Evolutionary conservation across 2,113 vertebrate species (phyloP).

Genomic region (Odocoileus hemionus): DNA sequence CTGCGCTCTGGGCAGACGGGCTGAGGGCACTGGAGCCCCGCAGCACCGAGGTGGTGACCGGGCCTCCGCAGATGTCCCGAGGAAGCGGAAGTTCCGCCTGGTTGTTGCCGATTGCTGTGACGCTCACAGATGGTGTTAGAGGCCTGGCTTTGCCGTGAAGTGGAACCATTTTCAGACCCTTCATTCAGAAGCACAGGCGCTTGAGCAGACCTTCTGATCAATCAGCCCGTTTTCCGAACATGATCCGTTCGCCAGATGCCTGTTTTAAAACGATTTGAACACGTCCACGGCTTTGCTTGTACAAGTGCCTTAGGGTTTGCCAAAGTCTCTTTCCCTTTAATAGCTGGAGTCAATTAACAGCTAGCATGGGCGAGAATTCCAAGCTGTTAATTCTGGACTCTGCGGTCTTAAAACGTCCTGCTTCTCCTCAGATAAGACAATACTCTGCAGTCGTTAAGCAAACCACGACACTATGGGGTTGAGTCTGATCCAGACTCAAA

Average conservation of each 20-base stretch:
- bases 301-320: conserved; percentile 46
- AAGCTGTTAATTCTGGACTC: conserved; percentile 69
- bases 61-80: fast-evolving
- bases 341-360: conserved; percentile 57
- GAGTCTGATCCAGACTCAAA: conserved; percentile 45
- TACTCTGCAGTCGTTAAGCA: conserved; percentile 55
- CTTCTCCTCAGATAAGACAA: conserved; percentile 60
- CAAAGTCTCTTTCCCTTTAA: conserved; percentile 49
- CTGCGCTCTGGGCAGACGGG: not conserved
- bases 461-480: conserved; percentile 3
- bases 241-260: not conserved
- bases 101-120: too few relatives aligned
- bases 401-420: conserved; percentile 56
- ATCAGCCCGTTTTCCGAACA: conserved; percentile 52
- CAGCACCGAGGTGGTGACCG: not conserved
- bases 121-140: not conserved
- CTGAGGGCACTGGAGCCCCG: not conserved
- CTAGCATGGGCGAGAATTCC: conserved; percentile 41
- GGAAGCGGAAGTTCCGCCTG: fast-evolving
- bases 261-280: conserved; percentile 23
- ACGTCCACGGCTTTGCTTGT: not conserved
- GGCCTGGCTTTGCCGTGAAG: not conserved
- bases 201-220: conserved; percentile 69
- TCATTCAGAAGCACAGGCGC: not conserved
- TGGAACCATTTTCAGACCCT: not conserved